Evolutionary conservation across 2,888 invertebrate species (phyloP).

Genomic region (Blomia tropicalis): DNA sequence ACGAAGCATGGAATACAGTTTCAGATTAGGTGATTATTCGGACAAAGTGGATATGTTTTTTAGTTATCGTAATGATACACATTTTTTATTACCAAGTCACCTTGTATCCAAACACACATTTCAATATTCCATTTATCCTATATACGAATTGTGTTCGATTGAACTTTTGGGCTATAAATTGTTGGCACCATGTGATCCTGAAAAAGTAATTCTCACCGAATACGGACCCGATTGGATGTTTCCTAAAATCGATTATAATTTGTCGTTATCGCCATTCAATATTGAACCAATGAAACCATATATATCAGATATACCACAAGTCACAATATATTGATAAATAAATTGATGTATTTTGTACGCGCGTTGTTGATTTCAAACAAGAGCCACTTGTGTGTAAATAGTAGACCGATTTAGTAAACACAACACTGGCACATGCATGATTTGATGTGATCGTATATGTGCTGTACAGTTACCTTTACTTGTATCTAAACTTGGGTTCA

Average conservation of each 20-base stretch:
- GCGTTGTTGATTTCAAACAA: too few species aligned
- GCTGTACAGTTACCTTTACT: too few species aligned
- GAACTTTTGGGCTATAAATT: conserved; percentile 27
- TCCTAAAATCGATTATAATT: conserved; percentile 1
- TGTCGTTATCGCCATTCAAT: conserved; percentile 4
- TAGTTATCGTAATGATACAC: conserved; percentile 1
- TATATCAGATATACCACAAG: neutral
- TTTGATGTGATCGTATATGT: too few species aligned
- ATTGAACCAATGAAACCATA: neutral
- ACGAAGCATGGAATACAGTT: neutral
- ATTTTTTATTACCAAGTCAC: conserved; percentile 7
- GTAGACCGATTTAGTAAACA: too few species aligned
- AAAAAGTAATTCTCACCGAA: conserved; percentile 21
- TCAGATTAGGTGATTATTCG: neutral
- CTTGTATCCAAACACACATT: neutral
- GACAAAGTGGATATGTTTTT: conserved; percentile 19
- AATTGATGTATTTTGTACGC: too few species aligned
- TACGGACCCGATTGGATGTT: conserved; percentile 12
- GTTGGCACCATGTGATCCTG: conserved; percentile 26
- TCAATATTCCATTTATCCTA: conserved; percentile 26
- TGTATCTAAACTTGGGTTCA: too few species aligned
- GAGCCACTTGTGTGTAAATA: too few species aligned
- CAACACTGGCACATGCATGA: too few species aligned
- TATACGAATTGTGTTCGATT: conserved; percentile 26
- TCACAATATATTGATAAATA: neutral